Conservation (phyloP, 2,113 vertebrate genomes). For the Atractosteus spatula region DNA sequence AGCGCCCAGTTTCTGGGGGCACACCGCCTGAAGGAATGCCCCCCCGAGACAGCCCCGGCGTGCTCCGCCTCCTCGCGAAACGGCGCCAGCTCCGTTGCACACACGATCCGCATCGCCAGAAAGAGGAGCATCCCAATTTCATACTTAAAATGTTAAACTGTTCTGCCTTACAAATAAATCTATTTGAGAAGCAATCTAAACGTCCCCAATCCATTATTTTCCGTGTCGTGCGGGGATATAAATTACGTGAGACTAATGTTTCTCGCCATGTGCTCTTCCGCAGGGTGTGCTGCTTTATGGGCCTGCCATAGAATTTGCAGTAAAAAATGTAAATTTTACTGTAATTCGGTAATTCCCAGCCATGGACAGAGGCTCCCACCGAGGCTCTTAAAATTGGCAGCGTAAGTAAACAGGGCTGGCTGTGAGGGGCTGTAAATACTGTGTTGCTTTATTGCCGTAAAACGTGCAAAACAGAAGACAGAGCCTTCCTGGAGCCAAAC, state of each 20-base stretch:
- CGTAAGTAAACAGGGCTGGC: constrained; percentile 26
- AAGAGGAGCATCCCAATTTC: background rate
- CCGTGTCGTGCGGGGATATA: constrained; percentile 46
- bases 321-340: constrained; percentile 44
- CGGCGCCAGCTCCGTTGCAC: no score
- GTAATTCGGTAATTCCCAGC: constrained; percentile 38
- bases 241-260: constrained; percentile 52
- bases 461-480: constrained; percentile 15
- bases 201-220: constrained; percentile 10
- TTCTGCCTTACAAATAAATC: constrained; percentile 9
- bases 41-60: no score
- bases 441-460: constrained; percentile 26
- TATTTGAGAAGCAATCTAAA: constrained; percentile 9
- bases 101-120: background rate
- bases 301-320: constrained; percentile 46
- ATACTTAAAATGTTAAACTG: constrained; percentile 13
- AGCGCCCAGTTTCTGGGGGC: no score
- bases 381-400: constrained; percentile 33
- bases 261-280: constrained; percentile 34
- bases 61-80: no score
- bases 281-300: constrained; percentile 47
- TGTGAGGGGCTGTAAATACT: constrained; percentile 23
- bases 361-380: constrained; percentile 33
- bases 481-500: constrained; percentile 24
- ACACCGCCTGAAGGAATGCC: no score